Base-by-base conservation (phyloP, 1,140 invertebrate species). In the Drosophila trapezifrons region DNA sequence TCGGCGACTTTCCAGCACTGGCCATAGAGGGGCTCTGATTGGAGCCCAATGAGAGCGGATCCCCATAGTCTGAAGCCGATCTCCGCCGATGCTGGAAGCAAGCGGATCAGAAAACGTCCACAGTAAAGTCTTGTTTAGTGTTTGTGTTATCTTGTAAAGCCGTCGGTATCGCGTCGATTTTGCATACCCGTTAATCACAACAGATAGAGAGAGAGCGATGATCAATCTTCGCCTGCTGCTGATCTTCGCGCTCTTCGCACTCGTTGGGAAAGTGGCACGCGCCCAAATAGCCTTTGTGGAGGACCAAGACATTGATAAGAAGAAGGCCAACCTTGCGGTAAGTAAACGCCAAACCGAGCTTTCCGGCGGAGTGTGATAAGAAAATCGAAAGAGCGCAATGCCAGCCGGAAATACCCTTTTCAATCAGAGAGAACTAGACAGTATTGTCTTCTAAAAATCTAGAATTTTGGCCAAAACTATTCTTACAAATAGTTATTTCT, bases 311-410 rank as follows among this genome's bases (percentile, higher is more conserved):
- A 64, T 78, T 58, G 90, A 92, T 87, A 87, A 90, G 75, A 71
- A 75, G 42, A 92, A 91, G 79, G 71, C 66, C 8, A 91, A 91
- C 75, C 43, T 90, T 46, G 81, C 45, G 52, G 90, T 92, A 60
- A 81, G 82, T 45, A 29, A 18, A 20, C 13, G 17, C 12, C 22
- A 47, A 29, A 35, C 2, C 20, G 38, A 45, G 51, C 49, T 60
- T 49, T 47, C 9, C 9, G 29, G 18, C 12, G 38, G 17, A 8
- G 18, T 37, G 15, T 87, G 76, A 85, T 85, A 85, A 90, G 54
- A 55, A 52, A 47, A 43, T 8, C 22, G 18, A 56, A 46, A 49
- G 40, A 59, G 27, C 20, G 18, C 7, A 45, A 32, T 35, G 13
- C 17, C 15, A 46, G 7, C 10, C 35, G 9, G n/a, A 15, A 32